Base-by-base conservation (phyloP, 2,888 invertebrate genomes). In the Volucella inanis region DNA sequence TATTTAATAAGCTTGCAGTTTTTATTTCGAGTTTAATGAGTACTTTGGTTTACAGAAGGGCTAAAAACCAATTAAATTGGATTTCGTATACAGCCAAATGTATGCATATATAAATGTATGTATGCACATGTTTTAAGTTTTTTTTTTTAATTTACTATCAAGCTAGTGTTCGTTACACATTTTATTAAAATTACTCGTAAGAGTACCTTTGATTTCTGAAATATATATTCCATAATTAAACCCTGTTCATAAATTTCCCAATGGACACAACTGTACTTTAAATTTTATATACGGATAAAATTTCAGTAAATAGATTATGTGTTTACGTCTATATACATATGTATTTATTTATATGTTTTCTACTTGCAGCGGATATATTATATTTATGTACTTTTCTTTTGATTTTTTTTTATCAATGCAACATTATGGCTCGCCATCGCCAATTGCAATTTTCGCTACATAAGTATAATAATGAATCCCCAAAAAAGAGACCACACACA, bases 371-470 rank as follows among this genome's bases (percentile, higher is more conserved):
- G 50, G 10, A 8, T n/a, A 57, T 4, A n/a, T 38, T 52, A 18
- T 11, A 38, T 15, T 39, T n/a, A 22, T 59, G n/a, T 41, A 65
- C 54, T 75, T 84, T 84, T 75, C 61, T 76, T 85, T 85, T 84
- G 76, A 84, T 72, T 85, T 71, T 77, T 85, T 85, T 52, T 85
- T 85, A 77, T 85, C 81, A 85, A 85, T 85, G 81, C 85, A 77
- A 41, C 81, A 71, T 49, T 71, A 47, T 47, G 62, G 50, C 67
- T 62, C 71, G 39, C 76, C 85, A 77, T 67, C 68, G 68, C 85
- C 85, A 85, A 85, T 85, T 85, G 81, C 85, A 81, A 85, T 85
- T 85, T 85, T 85, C 81, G 76, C 85, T 81, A 85, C 85, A 81
- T 85, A 81, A 85, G 76, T 81, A 85, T 85, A 72, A 85, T 85